Conservation (phyloP, 2,797 vertebrate species). For the Cynodonichthys magdalenae region DNA sequence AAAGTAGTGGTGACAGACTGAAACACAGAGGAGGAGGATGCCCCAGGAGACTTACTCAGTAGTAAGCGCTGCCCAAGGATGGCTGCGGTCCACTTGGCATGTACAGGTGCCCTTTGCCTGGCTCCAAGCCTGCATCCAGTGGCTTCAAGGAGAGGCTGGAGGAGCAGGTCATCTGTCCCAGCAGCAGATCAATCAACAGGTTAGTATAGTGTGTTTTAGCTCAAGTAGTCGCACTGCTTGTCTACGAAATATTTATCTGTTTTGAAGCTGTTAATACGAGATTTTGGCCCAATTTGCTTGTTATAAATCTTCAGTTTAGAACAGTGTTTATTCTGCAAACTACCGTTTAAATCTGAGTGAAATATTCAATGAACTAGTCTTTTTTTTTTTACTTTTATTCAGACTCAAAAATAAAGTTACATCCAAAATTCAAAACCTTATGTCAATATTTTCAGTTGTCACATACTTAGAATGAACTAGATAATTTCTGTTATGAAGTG, state of each 20-base stretch:
- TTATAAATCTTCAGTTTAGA: too few species aligned
- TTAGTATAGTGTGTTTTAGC: constrained; percentile 22
- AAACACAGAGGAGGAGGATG: constrained; percentile 45
- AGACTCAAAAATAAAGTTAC: too few species aligned
- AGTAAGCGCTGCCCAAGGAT: constrained; percentile 80
- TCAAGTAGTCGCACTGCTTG: background rate
- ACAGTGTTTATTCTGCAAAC: too few species aligned
- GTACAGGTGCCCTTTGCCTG: constrained; percentile 88
- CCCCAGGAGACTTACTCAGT: constrained; percentile 58
- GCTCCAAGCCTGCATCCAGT: constrained; percentile 93
- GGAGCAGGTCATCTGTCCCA: constrained; percentile 82
- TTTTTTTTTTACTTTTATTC: too few species aligned
- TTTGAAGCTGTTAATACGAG: too few species aligned
- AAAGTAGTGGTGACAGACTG: background rate
- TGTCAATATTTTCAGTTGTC: background rate
- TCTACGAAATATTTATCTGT: background rate
- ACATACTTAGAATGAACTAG: background rate
- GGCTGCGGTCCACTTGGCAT: constrained; percentile 89
- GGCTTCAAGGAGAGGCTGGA: constrained; percentile 89
- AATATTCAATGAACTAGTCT: too few species aligned
- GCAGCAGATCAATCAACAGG: constrained; percentile 83
- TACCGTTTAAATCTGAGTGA: too few species aligned
- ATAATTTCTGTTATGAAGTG: background rate
- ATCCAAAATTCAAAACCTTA: too few species aligned
- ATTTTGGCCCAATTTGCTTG: too few species aligned